phyloP scores from a whole-genome alignment of 2,797 vertebrate species.

The Gymnopithys bicolor region DNA sequence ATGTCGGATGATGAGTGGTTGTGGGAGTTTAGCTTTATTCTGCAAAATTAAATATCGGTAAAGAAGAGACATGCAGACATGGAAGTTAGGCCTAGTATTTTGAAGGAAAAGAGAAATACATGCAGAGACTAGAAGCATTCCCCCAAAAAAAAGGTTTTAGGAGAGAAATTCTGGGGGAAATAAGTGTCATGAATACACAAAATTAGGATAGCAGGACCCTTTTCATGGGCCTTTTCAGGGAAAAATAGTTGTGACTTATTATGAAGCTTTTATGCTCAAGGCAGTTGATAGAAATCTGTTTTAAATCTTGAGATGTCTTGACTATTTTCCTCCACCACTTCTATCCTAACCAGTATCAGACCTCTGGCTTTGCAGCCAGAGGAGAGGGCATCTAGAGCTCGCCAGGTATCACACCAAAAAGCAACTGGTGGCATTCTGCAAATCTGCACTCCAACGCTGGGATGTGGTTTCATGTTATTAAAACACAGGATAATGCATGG shows the following conservation, averaged over 20 bases:
- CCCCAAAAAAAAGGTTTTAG: background rate
- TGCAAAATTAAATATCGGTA: background rate
- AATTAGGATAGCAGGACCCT: background rate
- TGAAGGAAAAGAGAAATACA: background rate
- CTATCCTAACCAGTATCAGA: background rate
- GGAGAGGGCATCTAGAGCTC: background rate
- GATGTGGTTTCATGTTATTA: background rate
- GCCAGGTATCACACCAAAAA: background rate
- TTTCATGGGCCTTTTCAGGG: background rate
- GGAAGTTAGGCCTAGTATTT: background rate
- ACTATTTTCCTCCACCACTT: background rate
- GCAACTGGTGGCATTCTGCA: background rate
- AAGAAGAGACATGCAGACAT: background rate
- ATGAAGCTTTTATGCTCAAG: background rate
- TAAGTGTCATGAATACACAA: background rate
- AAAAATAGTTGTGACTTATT: background rate
- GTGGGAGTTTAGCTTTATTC: background rate
- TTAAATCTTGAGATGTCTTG: background rate
- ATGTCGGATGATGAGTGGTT: accelerated
- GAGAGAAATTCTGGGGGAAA: background rate
- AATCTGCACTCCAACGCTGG: background rate
- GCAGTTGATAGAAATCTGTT: background rate
- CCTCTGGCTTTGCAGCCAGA: background rate
- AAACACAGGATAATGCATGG: background rate
- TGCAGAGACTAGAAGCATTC: background rate